phyloP scores from a whole-genome alignment of 2,888 invertebrate genomes.

The Microctonus brassicae region DNA sequence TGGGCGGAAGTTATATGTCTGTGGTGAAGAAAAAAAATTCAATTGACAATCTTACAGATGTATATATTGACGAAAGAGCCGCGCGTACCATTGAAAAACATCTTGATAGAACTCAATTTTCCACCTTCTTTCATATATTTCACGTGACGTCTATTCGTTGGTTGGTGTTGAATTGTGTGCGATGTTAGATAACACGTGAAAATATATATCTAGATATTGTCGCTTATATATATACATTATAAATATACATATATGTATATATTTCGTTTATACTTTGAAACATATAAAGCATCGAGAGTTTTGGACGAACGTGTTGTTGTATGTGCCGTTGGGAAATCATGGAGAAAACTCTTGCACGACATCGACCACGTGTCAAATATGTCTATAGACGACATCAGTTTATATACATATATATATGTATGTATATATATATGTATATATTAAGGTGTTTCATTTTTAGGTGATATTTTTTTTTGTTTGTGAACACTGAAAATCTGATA shows the following conservation, averaged over 20 bases:
- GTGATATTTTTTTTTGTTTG: no score
- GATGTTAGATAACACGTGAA: not conserved
- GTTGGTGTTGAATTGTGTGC: constrained; percentile 3
- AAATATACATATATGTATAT: not conserved
- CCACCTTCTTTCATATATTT: constrained; percentile 17
- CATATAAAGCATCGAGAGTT: not conserved
- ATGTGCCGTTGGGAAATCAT: constrained; percentile 9
- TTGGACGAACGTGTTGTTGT: not conserved
- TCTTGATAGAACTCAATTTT: constrained; percentile 20
- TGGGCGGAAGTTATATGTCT: not conserved
- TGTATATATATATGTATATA: no score
- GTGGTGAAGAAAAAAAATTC: not conserved
- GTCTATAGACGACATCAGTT: not conserved
- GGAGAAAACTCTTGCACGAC: not conserved
- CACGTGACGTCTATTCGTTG: constrained; percentile 9
- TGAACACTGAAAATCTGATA: no score
- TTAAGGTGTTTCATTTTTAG: no score
- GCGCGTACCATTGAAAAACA: not conserved
- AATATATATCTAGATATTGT: not conserved
- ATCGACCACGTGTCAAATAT: constrained; percentile 9
- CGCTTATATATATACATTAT: not conserved
- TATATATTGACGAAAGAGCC: not conserved
- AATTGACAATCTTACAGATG: not conserved
- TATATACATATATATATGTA: not conserved
- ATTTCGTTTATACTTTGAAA: not conserved